phyloP scores from a whole-genome alignment of 1,140 invertebrate genomes.

The Drosophila bifasciata region DNA sequence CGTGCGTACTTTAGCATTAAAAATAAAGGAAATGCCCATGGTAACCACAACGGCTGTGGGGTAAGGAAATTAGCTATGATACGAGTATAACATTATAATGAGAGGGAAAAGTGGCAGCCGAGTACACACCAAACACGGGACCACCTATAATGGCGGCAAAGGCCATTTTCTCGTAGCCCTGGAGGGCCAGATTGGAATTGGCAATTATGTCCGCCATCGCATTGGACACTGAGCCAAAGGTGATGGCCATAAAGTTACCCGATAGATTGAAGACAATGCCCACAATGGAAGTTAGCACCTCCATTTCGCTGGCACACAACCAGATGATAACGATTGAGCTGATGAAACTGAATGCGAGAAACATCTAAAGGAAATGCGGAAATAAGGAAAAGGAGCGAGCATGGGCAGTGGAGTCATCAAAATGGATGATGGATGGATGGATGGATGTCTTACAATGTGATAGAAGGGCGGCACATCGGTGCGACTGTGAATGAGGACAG shows the following conservation, averaged over 20 bases:
- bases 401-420: no score
- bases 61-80: neutral
- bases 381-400: neutral
- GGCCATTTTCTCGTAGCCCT: conserved; percentile 64
- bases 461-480: conserved; percentile 54
- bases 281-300: conserved; percentile 40
- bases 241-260: conserved; percentile 46
- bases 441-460: conserved; percentile 34
- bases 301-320: conserved; percentile 45
- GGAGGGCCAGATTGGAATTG: conserved; percentile 39
- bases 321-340: conserved; percentile 42
- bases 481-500: conserved; percentile 36
- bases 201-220: conserved; percentile 43
- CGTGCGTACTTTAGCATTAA: conserved; percentile 28
- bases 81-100: neutral
- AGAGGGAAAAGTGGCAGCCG: no score
- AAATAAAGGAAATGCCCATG: conserved; percentile 40
- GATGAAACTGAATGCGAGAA: conserved; percentile 18
- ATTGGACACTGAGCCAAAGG: conserved; percentile 28
- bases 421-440: no score
- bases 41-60: conserved; percentile 35
- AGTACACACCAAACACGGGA: conserved; percentile 45
- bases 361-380: conserved; percentile 14
- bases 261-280: conserved; percentile 37
- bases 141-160: conserved; percentile 50